These are phyloP conservation scores for Synergus laeviventris DNA, from an alignment of 2,888 invertebrate genomes.

Conservation along the genomic window DNA sequence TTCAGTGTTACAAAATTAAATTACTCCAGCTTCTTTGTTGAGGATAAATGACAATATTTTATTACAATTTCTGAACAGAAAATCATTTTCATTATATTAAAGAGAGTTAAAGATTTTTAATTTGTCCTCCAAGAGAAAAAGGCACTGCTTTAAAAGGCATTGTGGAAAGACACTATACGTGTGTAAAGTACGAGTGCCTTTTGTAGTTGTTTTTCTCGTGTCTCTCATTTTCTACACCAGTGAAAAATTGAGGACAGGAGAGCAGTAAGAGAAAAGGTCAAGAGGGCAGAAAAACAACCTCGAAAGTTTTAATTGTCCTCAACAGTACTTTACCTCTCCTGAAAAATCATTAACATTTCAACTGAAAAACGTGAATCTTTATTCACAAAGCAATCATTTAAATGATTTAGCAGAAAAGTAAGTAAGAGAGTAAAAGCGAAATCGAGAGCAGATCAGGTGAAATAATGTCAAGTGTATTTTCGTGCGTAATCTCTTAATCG, in stretches of 20 bases:
- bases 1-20: neutral
- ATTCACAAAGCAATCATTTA: neutral
- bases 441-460: conserved; percentile 10
- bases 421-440: neutral
- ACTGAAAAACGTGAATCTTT: neutral
- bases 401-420: too few relatives aligned
- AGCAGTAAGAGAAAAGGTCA: conserved; percentile 1
- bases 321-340: neutral
- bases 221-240: neutral
- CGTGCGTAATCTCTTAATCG: conserved; percentile 73
- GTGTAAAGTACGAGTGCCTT: neutral
- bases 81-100: too few relatives aligned
- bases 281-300: conserved; percentile 2
- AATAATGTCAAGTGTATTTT: conserved; percentile 62
- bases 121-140: neutral
- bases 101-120: too few relatives aligned
- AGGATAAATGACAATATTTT: conserved; percentile 7
- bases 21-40: conserved; percentile 8
- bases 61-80: too few relatives aligned
- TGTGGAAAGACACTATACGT: neutral
- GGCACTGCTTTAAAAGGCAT: neutral
- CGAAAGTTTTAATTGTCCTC: conserved; percentile 18
- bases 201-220: conserved; percentile 23
- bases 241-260: conserved; percentile 3
- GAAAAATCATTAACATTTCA: neutral